phyloP scores from a whole-genome alignment of 2,113 vertebrate genomes.

The Brienomyrus brachyistius region DNA sequence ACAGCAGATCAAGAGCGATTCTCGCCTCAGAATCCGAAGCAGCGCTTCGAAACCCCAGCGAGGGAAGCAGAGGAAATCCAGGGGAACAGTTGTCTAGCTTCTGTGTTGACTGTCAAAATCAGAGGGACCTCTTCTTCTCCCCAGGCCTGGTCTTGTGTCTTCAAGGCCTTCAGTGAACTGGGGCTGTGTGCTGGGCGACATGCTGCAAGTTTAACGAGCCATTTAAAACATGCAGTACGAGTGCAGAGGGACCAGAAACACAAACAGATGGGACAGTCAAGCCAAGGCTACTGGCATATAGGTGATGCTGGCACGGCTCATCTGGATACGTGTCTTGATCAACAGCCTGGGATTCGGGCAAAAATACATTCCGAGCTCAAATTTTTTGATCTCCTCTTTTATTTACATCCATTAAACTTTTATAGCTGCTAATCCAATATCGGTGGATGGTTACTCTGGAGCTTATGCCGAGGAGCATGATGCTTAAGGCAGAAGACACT shows the following conservation, averaged over 20 bases:
- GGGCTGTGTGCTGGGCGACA: neutral
- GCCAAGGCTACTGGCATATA: neutral
- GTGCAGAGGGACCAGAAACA: constrained; percentile 29
- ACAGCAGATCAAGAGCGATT: neutral
- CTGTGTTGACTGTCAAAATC: neutral
- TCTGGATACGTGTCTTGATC: neutral
- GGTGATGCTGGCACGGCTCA: neutral
- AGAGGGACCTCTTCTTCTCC: neutral
- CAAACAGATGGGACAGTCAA: neutral
- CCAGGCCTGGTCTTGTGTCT: constrained; percentile 8
- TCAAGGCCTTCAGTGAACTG: neutral
- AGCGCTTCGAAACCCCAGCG: neutral
- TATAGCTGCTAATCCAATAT: neutral
- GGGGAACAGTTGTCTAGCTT: neutral
- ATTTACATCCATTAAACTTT: neutral
- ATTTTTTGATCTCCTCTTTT: neutral
- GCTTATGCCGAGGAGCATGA: neutral
- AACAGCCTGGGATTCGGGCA: neutral
- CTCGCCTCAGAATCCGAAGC: neutral
- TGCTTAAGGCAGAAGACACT: neutral
- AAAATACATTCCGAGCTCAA: neutral
- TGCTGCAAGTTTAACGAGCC: constrained; percentile 34
- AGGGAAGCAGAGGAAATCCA: neutral
- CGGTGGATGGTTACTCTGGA: neutral
- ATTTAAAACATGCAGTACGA: constrained; percentile 22